Evolutionary conservation across 2,888 invertebrate species (phyloP), one percentile per base, ranked within the genome.

Genomic region (Stenodera caucasica): DNA sequence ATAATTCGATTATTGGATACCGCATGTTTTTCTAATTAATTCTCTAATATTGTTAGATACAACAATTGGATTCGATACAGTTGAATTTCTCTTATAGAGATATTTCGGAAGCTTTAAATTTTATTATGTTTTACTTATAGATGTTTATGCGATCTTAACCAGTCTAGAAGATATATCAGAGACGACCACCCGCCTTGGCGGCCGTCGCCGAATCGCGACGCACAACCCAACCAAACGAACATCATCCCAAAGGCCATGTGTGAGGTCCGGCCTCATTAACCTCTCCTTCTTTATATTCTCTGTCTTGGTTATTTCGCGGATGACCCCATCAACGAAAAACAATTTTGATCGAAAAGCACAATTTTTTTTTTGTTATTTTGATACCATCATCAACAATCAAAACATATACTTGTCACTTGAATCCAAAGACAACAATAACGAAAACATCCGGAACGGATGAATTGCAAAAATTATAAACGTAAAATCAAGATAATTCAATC

Each of bases 11-110:
- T 75, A 74, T 69, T 62, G 58, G 67, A 57, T 21, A 40, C 70
- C 72, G 72, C 1, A 75, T 75, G 72, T 73, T 70, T 72, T 72
- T 72, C 70, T 74, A 76, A 75, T 76, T 73, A 72, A 73, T 40
- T 40, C 21, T 15, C 37, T 37, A 37, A 37, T 15, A 15, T 37
- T 7, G 5, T 26, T 4, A 26, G 2, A 15, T 33, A 8, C n/a
- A n/a, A 0, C 3, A n/a, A 33, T 33, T 12, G 33, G n/a, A 33
- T 33, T 33, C 33, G 33, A n/a, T 33, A 33, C 33, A 33, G 26
- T 26, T 26, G 26, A 26, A 26, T 26, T 26, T 26, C 5, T 26
- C 5, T 32, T 2, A 11, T 11, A 9, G 32, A 2, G 32, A 32
- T 32, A 7, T 32, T 32, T 32, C 37, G 37, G 37, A 15, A 37